These are phyloP conservation scores for Gobiocypris rarus DNA, from an alignment of 2,113 vertebrate species.

Conservation along the genomic window DNA sequence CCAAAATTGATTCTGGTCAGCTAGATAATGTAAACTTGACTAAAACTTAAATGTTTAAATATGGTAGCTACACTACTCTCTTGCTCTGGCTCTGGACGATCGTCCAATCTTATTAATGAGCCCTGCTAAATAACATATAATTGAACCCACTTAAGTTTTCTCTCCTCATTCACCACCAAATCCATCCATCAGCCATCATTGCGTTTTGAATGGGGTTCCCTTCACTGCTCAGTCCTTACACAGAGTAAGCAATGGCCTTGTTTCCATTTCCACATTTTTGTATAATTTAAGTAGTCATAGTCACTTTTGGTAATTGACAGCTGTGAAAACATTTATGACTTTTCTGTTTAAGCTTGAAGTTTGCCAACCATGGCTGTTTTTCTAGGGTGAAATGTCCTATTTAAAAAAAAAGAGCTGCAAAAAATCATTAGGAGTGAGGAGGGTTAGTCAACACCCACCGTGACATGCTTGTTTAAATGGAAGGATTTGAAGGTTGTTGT, in stretches of 20 bases:
- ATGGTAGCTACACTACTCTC: neutral
- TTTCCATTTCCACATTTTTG: conserved; percentile 66
- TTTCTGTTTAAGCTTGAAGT: conserved; percentile 66
- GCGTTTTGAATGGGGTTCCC: neutral
- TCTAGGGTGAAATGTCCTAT: conserved; percentile 56
- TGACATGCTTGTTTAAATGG: conserved; percentile 46
- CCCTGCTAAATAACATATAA: neutral
- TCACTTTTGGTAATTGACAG: conserved; percentile 74
- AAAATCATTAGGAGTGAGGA: conserved; percentile 57
- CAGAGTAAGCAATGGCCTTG: conserved; percentile 38
- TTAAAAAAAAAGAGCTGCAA: conserved; percentile 21
- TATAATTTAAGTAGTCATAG: conserved; percentile 71
- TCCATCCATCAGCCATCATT: neutral
- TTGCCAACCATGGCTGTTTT: conserved; percentile 65
- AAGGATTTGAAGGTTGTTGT: conserved; percentile 60
- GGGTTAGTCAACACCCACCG: conserved; percentile 30
- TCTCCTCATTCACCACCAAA: neutral
- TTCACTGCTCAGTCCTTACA: neutral
- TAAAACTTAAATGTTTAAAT: neutral
- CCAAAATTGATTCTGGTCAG: too few relatives aligned
- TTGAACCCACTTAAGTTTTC: conserved; percentile 11
- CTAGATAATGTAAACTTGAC: neutral
- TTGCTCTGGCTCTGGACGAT: neutral
- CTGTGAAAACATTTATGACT: conserved; percentile 69
- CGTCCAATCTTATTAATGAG: neutral